Evolutionary conservation across 2,113 vertebrate species (phyloP).

Genomic region (Barbus barbus): DNA sequence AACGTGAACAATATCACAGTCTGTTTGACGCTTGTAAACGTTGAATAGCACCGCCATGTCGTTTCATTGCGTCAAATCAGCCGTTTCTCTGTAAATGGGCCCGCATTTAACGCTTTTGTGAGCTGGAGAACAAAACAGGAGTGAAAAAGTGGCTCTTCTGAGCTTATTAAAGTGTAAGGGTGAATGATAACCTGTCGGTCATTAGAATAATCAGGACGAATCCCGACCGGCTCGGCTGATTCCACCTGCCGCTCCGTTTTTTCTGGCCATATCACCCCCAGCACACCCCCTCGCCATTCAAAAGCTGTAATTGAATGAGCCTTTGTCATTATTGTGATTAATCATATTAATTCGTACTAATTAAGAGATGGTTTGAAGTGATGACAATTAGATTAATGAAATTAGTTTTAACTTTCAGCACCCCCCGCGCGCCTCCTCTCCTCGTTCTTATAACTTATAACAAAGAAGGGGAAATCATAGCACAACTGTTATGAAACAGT

Average conservation of each 20-base stretch:
- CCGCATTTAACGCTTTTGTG: slow-evolving; percentile 40
- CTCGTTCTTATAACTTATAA: slow-evolving; percentile 43
- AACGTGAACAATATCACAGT: not conserved
- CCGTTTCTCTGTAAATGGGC: slow-evolving; percentile 9
- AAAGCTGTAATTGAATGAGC: slow-evolving; percentile 97
- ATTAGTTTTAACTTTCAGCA: slow-evolving; percentile 85
- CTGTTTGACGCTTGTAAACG: not conserved
- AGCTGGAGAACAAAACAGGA: slow-evolving; percentile 66
- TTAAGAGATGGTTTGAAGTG: slow-evolving; percentile 97
- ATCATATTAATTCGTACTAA: slow-evolving; percentile 99
- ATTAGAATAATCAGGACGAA: slow-evolving; percentile 77
- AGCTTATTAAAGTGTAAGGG: slow-evolving; percentile 73
- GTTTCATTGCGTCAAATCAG: not conserved
- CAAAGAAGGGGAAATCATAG: slow-evolving; percentile 73
- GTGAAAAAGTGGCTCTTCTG: slow-evolving; percentile 63
- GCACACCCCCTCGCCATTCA: slow-evolving; percentile 91
- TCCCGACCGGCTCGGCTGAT: slow-evolving; percentile 71
- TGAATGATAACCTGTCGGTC: slow-evolving; percentile 83
- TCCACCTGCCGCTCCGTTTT: too few species aligned
- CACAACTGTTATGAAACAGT: slow-evolving; percentile 83
- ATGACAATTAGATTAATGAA: slow-evolving; percentile 99
- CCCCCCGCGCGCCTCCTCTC: slow-evolving; percentile 58
- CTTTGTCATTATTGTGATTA: slow-evolving; percentile 99
- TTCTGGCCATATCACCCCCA: slow-evolving; percentile 76
- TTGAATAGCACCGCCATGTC: not conserved